Evolutionary conservation across 2,888 invertebrate genomes (phyloP), one percentile per base, ranked within the genome.

Genomic region (Epirrita christyi): DNA sequence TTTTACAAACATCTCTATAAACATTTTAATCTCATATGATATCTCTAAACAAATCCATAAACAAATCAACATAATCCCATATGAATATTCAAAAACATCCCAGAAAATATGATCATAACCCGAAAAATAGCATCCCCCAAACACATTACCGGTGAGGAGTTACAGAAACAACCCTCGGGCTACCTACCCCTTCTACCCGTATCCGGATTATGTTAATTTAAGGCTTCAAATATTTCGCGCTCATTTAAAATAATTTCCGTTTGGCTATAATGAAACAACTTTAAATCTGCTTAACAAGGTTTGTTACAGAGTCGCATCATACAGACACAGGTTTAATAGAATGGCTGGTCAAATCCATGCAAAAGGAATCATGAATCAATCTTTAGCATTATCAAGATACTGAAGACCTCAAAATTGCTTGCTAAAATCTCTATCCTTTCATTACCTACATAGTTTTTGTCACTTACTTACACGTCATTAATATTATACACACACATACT

Each of bases 171-270:
- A 34, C 55, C 46, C 51, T 32, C 41, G 8, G 8, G 28, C 45
- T 40, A 14, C 55, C 48, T 51, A 49, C 61, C 56, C 59, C 51
- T 47, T 32, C 45, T 49, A 59, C 59, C 59, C 56, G 44, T 56
- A 61, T 61, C 59, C 72, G 83, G 88, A 85, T 88, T 88, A 89
- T 86, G 83, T 73, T 86, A 86, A 88, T 88, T 80, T 72, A 67
- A 66, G 76, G 79, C 59, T 65, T 76, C 76, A 81, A 85, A 87
- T 85, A 85, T 86, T 86, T 85, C 75, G 76, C 72, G 78, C 77
- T 77, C 84, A 77, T 87, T 86, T 79, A 78, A 83, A 87, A 87
- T 84, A 83, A 88, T 88, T 84, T 85, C 67, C 67, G 65, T 62
- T 63, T 34, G 49, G 61, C 56, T 65, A 65, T 67, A 67, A 67